Conservation (phyloP, 2,797 vertebrate species). For the Enteromius afrohamiltoni region DNA sequence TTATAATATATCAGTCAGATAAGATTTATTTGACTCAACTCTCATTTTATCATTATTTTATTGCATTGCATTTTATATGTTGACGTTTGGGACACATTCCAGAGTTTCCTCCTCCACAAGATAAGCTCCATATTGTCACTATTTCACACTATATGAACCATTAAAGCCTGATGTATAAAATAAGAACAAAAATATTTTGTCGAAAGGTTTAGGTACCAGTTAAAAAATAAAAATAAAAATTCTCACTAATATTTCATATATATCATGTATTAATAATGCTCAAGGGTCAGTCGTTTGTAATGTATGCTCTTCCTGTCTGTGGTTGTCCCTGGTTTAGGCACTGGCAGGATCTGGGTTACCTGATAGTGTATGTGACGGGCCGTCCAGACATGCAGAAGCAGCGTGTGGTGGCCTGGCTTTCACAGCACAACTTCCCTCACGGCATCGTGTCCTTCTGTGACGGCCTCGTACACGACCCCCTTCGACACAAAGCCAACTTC, state of each 20-base stretch:
- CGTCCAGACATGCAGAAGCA: slow-evolving; percentile 99
- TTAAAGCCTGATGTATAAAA: not conserved
- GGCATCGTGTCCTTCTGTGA: slow-evolving; percentile 97
- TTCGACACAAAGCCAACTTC: slow-evolving; percentile 97
- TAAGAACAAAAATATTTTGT: not conserved
- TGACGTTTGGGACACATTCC: not conserved
- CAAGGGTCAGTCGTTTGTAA: not conserved
- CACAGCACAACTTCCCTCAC: slow-evolving; percentile 97
- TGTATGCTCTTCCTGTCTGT: not conserved
- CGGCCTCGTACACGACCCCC: slow-evolving; percentile 93
- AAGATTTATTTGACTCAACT: not conserved
- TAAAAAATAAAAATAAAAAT: not conserved
- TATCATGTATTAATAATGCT: not conserved
- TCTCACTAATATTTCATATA: no score
- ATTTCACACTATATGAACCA: not conserved
- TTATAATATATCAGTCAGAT: not conserved
- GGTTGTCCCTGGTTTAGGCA: slow-evolving; percentile 74
- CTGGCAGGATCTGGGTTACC: slow-evolving; percentile 98
- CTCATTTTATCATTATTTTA: not conserved
- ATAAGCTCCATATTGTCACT: not conserved
- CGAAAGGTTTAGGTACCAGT: not conserved
- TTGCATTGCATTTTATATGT: not conserved
- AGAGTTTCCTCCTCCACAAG: not conserved
- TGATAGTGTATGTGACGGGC: slow-evolving; percentile 97
- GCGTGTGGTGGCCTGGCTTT: slow-evolving; percentile 97